phyloP scores from a whole-genome alignment of 1,140 invertebrate genomes.

The Andrena cerasifolii region DNA sequence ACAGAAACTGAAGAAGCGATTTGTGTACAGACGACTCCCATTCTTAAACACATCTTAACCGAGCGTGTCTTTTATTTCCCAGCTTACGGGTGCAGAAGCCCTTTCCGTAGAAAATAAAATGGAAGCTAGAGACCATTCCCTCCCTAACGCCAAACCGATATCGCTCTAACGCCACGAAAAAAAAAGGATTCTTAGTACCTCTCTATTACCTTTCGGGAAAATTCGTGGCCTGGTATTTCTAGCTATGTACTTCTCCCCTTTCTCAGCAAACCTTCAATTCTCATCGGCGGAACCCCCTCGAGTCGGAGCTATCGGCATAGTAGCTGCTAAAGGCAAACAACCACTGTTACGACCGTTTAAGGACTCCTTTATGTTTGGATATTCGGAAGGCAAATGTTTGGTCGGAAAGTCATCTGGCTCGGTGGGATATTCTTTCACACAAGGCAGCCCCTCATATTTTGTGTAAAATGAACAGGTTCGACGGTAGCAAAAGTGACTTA shows the following conservation, averaged over 20 bases:
- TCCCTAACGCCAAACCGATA: constrained; percentile 9
- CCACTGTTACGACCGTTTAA: constrained; percentile 13
- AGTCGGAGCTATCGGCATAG: constrained; percentile 8
- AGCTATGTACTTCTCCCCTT: background rate
- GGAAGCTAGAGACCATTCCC: background rate
- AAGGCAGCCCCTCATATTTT: background rate
- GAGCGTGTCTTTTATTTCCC: background rate
- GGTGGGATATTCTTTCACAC: background rate
- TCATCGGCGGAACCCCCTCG: background rate
- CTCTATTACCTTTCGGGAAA: constrained; percentile 26
- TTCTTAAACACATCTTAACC: background rate
- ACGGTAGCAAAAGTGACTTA: background rate
- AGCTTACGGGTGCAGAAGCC: background rate
- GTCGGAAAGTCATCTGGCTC: background rate
- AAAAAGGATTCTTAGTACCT: background rate
- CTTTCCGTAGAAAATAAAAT: constrained; percentile 2
- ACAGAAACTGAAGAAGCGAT: too few relatives aligned
- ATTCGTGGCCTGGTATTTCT: constrained; percentile 2
- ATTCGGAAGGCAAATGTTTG: background rate
- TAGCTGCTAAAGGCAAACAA: constrained; percentile 42
- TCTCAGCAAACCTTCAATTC: constrained; percentile 9
- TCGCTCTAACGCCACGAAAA: background rate
- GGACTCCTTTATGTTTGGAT: background rate
- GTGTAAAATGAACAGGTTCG: too few relatives aligned
- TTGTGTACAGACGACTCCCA: too few relatives aligned